Conservation (phyloP, 92 coral and sea anemone species). For the Virgularia gustaviana region DNA sequence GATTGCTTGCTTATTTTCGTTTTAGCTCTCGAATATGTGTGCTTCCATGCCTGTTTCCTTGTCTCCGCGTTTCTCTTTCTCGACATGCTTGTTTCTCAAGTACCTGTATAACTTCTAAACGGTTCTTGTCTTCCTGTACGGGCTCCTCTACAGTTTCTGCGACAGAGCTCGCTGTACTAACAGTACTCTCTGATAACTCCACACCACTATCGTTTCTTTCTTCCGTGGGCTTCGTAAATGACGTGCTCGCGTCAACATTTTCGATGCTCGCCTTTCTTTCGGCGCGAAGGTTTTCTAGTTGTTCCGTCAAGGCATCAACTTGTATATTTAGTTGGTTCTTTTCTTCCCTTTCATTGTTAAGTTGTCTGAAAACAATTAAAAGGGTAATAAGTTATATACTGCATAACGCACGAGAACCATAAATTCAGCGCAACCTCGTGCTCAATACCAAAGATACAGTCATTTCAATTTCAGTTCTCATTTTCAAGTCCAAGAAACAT, state of each 20-base stretch:
- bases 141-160: slow-evolving; percentile 2
- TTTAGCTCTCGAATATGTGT: too few species aligned
- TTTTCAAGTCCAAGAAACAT: background rate
- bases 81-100: background rate
- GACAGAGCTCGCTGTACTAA: background rate
- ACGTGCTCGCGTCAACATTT: background rate
- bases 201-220: slow-evolving; percentile 27
- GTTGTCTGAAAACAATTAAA: background rate
- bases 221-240: background rate
- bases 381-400: too few species aligned
- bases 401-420: too few species aligned
- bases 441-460: too few species aligned
- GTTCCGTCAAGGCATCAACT: background rate
- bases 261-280: background rate
- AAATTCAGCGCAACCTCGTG: too few species aligned
- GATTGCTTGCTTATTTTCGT: too few species aligned
- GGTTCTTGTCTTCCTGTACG: slow-evolving; percentile 9
- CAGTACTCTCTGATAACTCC: slow-evolving; percentile 6
- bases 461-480: background rate
- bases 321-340: background rate
- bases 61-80: too few species aligned
- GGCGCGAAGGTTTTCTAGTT: background rate
- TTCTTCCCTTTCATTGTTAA: background rate
- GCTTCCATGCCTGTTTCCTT: too few species aligned
- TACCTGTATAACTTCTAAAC: background rate